Base-by-base conservation (phyloP, 2,888 invertebrate species). In the Eudiplozoon nipponicum region DNA sequence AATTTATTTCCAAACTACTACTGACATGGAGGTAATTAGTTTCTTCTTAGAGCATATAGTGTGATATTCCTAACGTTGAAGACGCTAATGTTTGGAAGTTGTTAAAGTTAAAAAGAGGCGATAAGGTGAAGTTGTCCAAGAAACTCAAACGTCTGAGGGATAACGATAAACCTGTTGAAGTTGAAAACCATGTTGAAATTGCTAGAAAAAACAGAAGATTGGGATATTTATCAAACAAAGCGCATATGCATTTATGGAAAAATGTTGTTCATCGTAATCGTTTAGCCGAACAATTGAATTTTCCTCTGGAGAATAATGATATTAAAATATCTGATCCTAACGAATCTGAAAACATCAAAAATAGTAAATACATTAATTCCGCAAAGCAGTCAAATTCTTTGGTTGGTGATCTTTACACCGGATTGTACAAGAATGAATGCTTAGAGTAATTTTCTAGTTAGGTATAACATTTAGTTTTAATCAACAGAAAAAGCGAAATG, bases 241-340 rank as follows among this genome's bases (percentile, higher is more conserved):
- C 35, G 4, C 19, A n/a, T n/a, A 19, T 38, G 21, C 18, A 4
- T n/a, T 18, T 19, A 15, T 38, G 38, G 38, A 36, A 38, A 15
- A 22, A 36, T 18, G 13, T 17, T 17, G 38, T 38, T 3, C 21
- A 38, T 13, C 37, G 38, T 3, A 38, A 38, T n/a, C 38, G 38
- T 36, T 19, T 38, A 19, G 13, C 38, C 3, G 38, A 38, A n/a
- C 13, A 38, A 17, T 11, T 38, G 3, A n/a, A 20, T 13, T 38
- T 38, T 33, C 38, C 38, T 3, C 38, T 38, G 4, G 15, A 19
- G 19, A 15, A n/a, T 31, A 31, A 31, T 13, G 13, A 7, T 4
- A 31, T 31, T 31, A 13, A 31, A 13, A 15, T 31, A 7, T 31
- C 5, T 4, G 17, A 4, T 4, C 17, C 31, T 4, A 7, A 26